Percentiles rank a stretch among this genome's conserved stretches.
Evolutionary conservation across 2,888 invertebrate genomes (phyloP).

Genomic region (Drosophila atroscutellata): DNA sequence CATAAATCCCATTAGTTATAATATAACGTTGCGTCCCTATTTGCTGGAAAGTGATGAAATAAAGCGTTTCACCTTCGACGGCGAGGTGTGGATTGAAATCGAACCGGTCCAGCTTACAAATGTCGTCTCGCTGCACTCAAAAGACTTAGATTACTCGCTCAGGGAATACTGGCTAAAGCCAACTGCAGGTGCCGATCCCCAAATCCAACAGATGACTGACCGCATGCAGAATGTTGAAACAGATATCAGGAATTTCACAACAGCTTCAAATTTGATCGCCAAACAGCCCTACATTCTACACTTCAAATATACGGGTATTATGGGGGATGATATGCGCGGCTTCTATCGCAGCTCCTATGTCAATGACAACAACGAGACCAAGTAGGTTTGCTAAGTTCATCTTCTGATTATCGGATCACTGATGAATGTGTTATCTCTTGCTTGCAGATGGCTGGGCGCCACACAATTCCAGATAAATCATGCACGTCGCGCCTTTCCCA

Average conservation of each 20-base stretch:
- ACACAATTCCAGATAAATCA: conserved; percentile 90
- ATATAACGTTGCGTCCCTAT: conserved; percentile 86
- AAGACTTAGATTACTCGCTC: conserved; percentile 81
- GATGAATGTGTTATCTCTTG: not conserved
- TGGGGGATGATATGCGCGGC: conserved; percentile 86
- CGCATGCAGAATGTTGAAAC: conserved; percentile 51
- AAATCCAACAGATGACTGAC: not conserved
- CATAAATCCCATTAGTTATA: conserved; percentile 86
- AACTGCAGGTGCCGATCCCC: conserved; percentile 6
- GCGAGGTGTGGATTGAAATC: conserved; percentile 85
- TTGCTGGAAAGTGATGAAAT: conserved; percentile 81
- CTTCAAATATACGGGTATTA: conserved; percentile 86
- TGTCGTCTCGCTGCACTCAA: conserved; percentile 86
- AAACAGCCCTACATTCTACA: conserved; percentile 84
- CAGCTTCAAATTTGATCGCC: conserved; percentile 77
- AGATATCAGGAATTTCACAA: conserved; percentile 79
- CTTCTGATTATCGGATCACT: not conserved
- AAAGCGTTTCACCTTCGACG: conserved; percentile 82
- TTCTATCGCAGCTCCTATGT: conserved; percentile 86
- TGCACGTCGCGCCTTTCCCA: conserved; percentile 91
- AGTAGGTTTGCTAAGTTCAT: conserved; percentile 47
- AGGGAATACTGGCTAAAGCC: conserved; percentile 67
- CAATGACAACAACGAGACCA: conserved; percentile 81
- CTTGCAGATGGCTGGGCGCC: conserved; percentile 87
- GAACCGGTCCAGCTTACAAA: conserved; percentile 82